These are phyloP conservation scores for Hippasteria phrygiana DNA, from an alignment of 53 echinoderm and acorn worm species.

Conservation along the genomic window DNA sequence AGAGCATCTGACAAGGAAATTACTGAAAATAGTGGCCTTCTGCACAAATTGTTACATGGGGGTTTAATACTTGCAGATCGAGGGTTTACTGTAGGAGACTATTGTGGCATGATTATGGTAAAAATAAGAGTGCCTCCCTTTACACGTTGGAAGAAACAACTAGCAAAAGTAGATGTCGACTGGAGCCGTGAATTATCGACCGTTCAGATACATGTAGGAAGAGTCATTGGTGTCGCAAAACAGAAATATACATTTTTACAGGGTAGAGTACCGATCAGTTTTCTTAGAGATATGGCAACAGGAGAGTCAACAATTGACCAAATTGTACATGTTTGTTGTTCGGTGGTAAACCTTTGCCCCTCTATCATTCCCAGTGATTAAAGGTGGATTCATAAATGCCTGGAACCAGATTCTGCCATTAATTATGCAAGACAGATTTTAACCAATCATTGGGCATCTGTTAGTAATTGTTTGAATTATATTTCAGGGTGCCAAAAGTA, in stretches of 20 bases:
- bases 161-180: conserved; percentile 44
- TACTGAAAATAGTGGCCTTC: conserved; percentile 25
- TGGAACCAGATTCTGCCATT: too few relatives aligned
- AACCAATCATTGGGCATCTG: too few relatives aligned
- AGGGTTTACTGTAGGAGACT: conserved; percentile 49
- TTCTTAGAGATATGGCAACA: too few relatives aligned
- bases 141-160: conserved; percentile 44
- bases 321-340: too few relatives aligned
- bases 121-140: conserved; percentile 47
- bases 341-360: too few relatives aligned
- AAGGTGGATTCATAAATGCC: too few relatives aligned
- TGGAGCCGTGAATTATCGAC: conserved; percentile 9
- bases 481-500: too few relatives aligned
- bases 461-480: too few relatives aligned
- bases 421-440: too few relatives aligned
- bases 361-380: too few relatives aligned
- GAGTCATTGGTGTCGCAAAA: conserved; percentile 36
- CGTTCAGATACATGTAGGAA: conserved; percentile 45
- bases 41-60: conserved; percentile 16
- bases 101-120: not conserved
- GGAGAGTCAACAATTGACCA: too few relatives aligned
- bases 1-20: conserved; percentile 36
- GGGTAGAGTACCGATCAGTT: too few relatives aligned
- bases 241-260: conserved; percentile 45
- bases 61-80: conserved; percentile 61